These are phyloP conservation scores for Caenorhabditis doughertyi DNA, from an alignment of 2,888 invertebrate species.

Conservation along the genomic window DNA sequence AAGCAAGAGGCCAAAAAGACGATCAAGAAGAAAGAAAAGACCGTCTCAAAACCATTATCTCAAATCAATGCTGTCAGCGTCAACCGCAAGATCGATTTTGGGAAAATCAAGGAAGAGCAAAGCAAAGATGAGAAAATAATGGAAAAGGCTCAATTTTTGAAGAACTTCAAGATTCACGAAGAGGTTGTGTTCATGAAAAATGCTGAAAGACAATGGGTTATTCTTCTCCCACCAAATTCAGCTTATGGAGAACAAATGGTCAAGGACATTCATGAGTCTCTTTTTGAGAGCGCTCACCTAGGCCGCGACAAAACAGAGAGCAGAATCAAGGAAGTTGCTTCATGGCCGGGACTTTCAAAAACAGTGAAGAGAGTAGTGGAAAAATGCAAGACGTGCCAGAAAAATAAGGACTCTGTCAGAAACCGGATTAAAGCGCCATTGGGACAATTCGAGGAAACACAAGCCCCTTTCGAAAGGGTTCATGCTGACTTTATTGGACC, in stretches of 20 bases:
- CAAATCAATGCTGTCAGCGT: background rate
- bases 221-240: background rate
- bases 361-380: background rate
- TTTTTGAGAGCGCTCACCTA: too few species aligned
- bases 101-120: background rate
- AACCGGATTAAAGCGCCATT: background rate
- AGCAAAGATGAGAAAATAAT: background rate
- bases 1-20: background rate
- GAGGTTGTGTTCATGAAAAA: too few species aligned
- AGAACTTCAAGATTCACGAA: background rate
- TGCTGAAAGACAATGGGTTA: background rate
- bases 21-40: too few species aligned
- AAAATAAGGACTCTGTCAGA: slow-evolving; percentile 3
- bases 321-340: background rate
- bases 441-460: background rate
- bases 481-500: background rate
- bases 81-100: background rate
- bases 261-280: background rate
- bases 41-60: too few species aligned
- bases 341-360: background rate
- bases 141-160: background rate
- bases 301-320: background rate
- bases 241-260: background rate
- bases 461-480: background rate
- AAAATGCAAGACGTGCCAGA: background rate